Evolutionary conservation across 2,113 vertebrate species (phyloP).

Genomic region (Hippocampus barbouri): DNA sequence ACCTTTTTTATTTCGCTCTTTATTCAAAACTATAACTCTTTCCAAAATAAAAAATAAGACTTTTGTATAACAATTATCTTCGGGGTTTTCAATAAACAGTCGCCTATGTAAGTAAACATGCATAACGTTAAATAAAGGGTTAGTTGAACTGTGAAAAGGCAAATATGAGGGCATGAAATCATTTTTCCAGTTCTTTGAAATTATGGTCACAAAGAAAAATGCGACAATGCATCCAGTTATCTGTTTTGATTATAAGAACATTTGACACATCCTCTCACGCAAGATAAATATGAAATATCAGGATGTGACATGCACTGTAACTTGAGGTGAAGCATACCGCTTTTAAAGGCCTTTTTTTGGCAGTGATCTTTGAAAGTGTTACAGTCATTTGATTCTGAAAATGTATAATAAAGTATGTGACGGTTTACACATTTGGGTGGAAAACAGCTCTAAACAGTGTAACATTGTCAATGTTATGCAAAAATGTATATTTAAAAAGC

Average conservation of each 20-base stretch:
- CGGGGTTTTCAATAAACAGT: constrained; percentile 23
- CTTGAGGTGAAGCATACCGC: background rate
- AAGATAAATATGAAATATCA: constrained; percentile 2
- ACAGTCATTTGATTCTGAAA: constrained; percentile 21
- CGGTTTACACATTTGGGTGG: constrained; percentile 10
- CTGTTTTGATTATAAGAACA: background rate
- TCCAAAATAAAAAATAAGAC: constrained; percentile 30
- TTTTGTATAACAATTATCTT: constrained; percentile 35
- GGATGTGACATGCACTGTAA: background rate
- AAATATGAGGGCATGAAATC: background rate
- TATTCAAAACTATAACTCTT: constrained; percentile 53
- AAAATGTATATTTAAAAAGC: constrained; percentile 39
- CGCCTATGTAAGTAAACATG: constrained; percentile 32
- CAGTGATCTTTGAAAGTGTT: constrained; percentile 11
- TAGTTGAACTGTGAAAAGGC: constrained; percentile 11
- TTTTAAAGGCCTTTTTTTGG: background rate
- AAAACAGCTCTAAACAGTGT: constrained; percentile 10
- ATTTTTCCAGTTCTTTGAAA: background rate
- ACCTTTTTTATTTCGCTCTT: constrained; percentile 42
- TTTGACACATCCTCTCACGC: background rate
- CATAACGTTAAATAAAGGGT: constrained; percentile 54
- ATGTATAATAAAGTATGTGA: constrained; percentile 15
- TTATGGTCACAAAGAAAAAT: background rate
- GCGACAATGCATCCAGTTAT: background rate
- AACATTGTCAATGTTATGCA: constrained; percentile 15